These are phyloP conservation scores for Clanis bilineata DNA, from an alignment of 2,888 invertebrate species.

Conservation along the genomic window DNA sequence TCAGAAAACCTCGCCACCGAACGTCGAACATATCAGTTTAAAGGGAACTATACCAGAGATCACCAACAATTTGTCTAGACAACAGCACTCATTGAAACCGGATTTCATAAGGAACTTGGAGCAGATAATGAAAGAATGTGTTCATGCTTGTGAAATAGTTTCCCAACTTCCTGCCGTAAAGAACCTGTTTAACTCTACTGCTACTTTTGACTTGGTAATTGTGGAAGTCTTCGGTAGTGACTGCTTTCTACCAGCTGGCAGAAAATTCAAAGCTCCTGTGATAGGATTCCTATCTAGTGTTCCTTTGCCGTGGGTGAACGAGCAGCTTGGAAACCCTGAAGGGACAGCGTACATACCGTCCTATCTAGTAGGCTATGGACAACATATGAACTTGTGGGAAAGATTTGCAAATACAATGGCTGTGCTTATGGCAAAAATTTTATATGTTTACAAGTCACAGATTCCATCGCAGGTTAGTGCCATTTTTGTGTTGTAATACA, in stretches of 20 bases:
- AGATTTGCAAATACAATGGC: conserved; percentile 72
- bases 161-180: conserved; percentile 63
- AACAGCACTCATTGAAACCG: conserved; percentile 61
- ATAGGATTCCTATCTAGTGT: conserved; percentile 79
- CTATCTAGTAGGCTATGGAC: conserved; percentile 76
- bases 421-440: conserved; percentile 60
- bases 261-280: conserved; percentile 77
- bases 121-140: conserved; percentile 73
- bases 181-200: conserved; percentile 60
- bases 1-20: conserved; percentile 68
- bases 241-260: conserved; percentile 81
- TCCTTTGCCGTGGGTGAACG: conserved; percentile 80
- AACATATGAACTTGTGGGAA: conserved; percentile 75
- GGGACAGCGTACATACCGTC: conserved; percentile 81
- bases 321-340: conserved; percentile 81
- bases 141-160: conserved; percentile 69
- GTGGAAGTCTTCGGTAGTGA: conserved; percentile 81
- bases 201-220: conserved; percentile 66
- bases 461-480: conserved; percentile 64
- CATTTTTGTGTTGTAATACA: conserved; percentile 14
- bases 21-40: conserved; percentile 70
- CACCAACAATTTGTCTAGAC: conserved; percentile 63
- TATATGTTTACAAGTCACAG: conserved; percentile 68
- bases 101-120: conserved; percentile 65
- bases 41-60: conserved; percentile 76